These are phyloP conservation scores for Clivina fossor DNA, from an alignment of 2,888 invertebrate genomes.

Conservation along the genomic window DNA sequence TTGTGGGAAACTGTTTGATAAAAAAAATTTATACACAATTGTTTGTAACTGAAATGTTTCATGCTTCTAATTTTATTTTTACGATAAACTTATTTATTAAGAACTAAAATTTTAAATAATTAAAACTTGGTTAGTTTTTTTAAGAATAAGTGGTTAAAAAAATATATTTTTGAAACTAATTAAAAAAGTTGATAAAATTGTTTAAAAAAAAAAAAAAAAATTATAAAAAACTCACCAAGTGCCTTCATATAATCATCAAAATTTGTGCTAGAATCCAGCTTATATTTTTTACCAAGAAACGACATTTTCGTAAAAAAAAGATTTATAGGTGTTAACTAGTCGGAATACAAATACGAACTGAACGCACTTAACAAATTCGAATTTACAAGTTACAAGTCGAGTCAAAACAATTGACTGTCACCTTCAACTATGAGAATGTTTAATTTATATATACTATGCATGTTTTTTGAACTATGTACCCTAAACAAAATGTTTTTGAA, in stretches of 20 bases:
- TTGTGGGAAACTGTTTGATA: too few species aligned
- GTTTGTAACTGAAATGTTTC: too few species aligned
- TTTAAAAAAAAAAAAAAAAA: conserved; percentile 1
- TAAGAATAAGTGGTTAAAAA: too few species aligned
- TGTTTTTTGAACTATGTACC: background rate
- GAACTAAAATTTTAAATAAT: too few species aligned
- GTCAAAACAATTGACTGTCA: conserved; percentile 7
- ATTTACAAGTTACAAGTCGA: too few species aligned
- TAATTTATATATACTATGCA: background rate
- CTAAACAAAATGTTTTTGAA: background rate
- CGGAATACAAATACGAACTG: conserved; percentile 7
- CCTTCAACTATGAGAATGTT: background rate
- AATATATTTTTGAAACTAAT: too few species aligned
- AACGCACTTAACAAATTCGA: too few species aligned
- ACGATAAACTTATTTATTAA: too few species aligned
- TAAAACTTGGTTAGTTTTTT: too few species aligned
- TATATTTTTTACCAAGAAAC: conserved; percentile 74
- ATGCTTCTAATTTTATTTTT: too few species aligned
- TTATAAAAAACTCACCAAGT: conserved; percentile 72
- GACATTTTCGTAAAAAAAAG: too few species aligned
- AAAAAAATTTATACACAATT: too few species aligned
- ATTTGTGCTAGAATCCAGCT: conserved; percentile 75
- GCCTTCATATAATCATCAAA: conserved; percentile 90
- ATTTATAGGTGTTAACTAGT: conserved; percentile 1
- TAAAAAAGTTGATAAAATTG: conserved; percentile 28